phyloP scores from a whole-genome alignment of 2,888 invertebrate species.

The Lutraria lutraria region DNA sequence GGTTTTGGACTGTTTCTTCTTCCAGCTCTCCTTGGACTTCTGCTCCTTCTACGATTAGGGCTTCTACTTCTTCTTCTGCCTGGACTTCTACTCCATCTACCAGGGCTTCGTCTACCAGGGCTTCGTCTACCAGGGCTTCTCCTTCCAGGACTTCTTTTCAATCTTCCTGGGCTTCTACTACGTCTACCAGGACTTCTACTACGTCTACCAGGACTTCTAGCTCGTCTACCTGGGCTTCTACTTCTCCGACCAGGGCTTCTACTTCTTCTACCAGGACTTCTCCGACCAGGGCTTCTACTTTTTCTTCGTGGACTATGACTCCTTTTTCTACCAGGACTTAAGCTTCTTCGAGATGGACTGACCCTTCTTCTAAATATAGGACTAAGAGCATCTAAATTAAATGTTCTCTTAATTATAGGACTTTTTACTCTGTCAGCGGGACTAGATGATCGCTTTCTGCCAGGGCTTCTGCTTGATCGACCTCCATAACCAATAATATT shows the following conservation, averaged over 20 bases:
- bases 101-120: constrained; percentile 33
- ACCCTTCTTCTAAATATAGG: constrained; percentile 40
- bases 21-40: constrained; percentile 25
- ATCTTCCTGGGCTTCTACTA: constrained; percentile 29
- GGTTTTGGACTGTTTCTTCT: constrained; percentile 31
- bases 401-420: constrained; percentile 46
- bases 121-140: constrained; percentile 38
- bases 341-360: constrained; percentile 42
- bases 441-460: constrained; percentile 36
- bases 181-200: constrained; percentile 31
- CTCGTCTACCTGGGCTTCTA: constrained; percentile 35
- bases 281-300: constrained; percentile 38
- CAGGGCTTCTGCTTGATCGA: constrained; percentile 49
- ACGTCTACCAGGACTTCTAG: constrained; percentile 37
- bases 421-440: constrained; percentile 38
- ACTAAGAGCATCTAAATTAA: constrained; percentile 51
- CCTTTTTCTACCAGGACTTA: constrained; percentile 47
- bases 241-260: constrained; percentile 27
- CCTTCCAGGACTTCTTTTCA: neutral
- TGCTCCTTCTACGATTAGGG: constrained; percentile 49
- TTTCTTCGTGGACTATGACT: constrained; percentile 7
- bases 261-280: constrained; percentile 31
- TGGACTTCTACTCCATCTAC: constrained; percentile 37
- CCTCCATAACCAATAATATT: constrained; percentile 45
- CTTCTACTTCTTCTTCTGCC: constrained; percentile 45